phyloP scores from a whole-genome alignment of 2,113 vertebrate species.

The Montifringilla adamsi region DNA sequence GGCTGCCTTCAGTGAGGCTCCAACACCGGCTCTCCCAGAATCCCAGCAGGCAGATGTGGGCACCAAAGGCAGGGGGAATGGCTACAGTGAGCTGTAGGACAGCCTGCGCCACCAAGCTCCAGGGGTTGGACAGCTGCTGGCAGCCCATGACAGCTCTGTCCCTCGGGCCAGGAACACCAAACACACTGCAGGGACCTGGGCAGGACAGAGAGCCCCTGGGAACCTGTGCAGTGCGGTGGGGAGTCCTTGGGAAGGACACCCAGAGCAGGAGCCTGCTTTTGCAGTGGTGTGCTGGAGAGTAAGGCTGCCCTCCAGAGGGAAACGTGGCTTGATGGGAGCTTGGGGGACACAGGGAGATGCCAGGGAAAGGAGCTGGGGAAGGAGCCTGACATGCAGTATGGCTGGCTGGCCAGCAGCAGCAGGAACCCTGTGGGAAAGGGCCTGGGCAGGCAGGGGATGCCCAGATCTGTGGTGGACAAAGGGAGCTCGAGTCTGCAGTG shows the following conservation, averaged over 20 bases:
- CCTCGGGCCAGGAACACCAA: neutral
- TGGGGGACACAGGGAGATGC: neutral
- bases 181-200: neutral
- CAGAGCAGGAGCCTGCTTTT: neutral
- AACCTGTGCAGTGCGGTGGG: neutral
- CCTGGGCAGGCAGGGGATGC: accelerated
- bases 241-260: neutral
- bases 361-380: neutral
- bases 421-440: neutral
- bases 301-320: neutral
- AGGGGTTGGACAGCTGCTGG: accelerated
- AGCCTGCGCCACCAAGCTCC: neutral
- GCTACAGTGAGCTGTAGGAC: neutral
- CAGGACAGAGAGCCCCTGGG: neutral
- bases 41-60: neutral
- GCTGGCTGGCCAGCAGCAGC: no score
- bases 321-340: neutral
- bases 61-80: accelerated
- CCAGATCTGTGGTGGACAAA: neutral
- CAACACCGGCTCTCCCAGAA: accelerated
- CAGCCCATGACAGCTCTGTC: neutral
- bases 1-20: neutral
- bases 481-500: neutral
- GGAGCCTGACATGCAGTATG: accelerated
- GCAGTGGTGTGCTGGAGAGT: neutral